Evolutionary conservation across 2,797 vertebrate genomes (phyloP).

Genomic region (Gorsachius magnificus): DNA sequence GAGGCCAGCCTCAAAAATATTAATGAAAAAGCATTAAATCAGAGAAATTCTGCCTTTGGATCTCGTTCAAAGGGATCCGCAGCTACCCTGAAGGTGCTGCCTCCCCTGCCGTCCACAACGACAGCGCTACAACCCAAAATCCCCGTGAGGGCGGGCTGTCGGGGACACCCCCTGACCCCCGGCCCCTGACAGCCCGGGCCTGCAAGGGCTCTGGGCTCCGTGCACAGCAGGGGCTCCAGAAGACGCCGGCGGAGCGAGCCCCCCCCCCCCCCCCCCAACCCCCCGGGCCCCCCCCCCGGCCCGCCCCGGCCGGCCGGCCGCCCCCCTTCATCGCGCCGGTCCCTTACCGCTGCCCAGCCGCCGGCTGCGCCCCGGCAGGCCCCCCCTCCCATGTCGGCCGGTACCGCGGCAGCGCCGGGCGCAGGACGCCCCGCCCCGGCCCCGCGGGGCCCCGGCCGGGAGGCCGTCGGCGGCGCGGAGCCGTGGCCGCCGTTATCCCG

Average conservation of each 20-base stretch:
- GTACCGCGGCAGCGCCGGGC: too few species aligned
- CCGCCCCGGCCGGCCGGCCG: too few species aligned
- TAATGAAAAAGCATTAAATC: fast-evolving
- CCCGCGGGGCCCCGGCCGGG: too few species aligned
- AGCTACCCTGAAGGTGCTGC: fast-evolving
- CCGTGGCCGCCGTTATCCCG: too few species aligned
- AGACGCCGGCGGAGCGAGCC: too few species aligned
- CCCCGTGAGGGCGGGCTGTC: fast-evolving
- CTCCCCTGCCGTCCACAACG: fast-evolving
- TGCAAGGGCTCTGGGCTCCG: fast-evolving
- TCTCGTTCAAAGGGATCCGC: neutral
- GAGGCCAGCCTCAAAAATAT: fast-evolving
- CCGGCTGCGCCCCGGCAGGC: neutral
- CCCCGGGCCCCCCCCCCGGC: too few species aligned
- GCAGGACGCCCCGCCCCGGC: too few species aligned
- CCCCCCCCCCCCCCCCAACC: too few species aligned
- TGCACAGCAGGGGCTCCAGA: neutral
- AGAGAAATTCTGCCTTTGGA: neutral
- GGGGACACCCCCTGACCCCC: too few species aligned
- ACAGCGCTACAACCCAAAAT: fast-evolving
- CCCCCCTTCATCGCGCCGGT: fast-evolving
- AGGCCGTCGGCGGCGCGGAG: too few species aligned
- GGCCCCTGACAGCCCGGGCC: neutral
- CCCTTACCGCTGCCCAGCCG: neutral
- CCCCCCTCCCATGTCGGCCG: neutral